Percentiles rank a stretch among this genome's conserved stretches.
Conservation (phyloP, 2,797 vertebrate genomes). For the Phalanger gymnotis region DNA sequence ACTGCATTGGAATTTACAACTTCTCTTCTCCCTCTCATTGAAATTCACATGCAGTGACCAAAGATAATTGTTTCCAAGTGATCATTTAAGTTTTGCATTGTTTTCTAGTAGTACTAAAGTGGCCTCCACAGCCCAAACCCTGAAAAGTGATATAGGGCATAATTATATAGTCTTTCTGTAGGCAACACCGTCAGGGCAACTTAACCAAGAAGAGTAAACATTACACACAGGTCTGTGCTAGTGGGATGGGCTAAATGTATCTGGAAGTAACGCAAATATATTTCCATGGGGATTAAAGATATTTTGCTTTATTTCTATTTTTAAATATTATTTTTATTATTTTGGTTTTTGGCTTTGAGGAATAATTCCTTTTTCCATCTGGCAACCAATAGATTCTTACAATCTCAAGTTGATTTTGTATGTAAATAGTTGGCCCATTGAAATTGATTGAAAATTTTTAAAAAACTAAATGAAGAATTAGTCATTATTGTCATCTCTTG, state of each 20-base stretch:
- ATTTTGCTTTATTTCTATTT: slow-evolving; percentile 47
- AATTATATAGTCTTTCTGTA: slow-evolving; percentile 59
- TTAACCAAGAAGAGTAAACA: slow-evolving; percentile 73
- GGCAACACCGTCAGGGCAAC: slow-evolving; percentile 72
- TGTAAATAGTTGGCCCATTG: slow-evolving; percentile 48
- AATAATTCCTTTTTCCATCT: slow-evolving; percentile 14
- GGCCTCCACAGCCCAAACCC: slow-evolving; percentile 54
- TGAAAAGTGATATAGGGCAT: slow-evolving; percentile 63
- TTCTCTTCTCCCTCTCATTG: slow-evolving; percentile 27
- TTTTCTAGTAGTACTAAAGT: slow-evolving; percentile 30
- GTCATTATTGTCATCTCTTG: slow-evolving; percentile 11
- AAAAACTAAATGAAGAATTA: slow-evolving; percentile 60
- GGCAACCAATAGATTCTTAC: slow-evolving; percentile 46
- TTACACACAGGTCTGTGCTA: slow-evolving; percentile 74
- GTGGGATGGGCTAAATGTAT: slow-evolving; percentile 67
- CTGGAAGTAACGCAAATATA: slow-evolving; percentile 68
- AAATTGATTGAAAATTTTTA: not conserved
- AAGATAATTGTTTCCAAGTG: slow-evolving; percentile 55
- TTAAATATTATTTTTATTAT: not conserved
- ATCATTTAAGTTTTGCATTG: slow-evolving; percentile 17
- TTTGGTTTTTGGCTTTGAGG: slow-evolving; percentile 42
- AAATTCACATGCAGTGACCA: slow-evolving; percentile 54
- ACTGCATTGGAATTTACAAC: slow-evolving; percentile 60
- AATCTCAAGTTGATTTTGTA: slow-evolving; percentile 33
- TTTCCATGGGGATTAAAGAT: slow-evolving; percentile 61